phyloP scores from a whole-genome alignment of 2,888 invertebrate genomes.

The Hemicrepidius hirtus region DNA sequence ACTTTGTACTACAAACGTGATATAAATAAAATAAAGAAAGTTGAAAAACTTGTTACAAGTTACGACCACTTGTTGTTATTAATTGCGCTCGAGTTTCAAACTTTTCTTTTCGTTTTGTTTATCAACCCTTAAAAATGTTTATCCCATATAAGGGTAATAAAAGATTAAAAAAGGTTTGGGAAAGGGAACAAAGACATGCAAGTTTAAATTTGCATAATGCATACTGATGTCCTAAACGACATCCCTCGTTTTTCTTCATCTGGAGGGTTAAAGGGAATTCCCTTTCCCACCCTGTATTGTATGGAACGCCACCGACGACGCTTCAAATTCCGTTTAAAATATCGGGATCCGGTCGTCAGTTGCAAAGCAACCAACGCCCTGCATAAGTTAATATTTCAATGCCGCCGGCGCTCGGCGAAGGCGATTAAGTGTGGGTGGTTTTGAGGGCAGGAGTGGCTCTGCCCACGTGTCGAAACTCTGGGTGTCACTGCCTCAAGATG shows the following conservation, averaged over 20 bases:
- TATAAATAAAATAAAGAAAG: not conserved
- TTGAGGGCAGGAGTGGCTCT: constrained; percentile 53
- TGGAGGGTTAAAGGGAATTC: constrained; percentile 5
- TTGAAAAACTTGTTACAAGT: not conserved
- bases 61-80: no score
- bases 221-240: constrained; percentile 29
- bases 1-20: not conserved
- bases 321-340: constrained; percentile 43
- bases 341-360: constrained; percentile 35
- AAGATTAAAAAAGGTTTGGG: no score
- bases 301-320: constrained; percentile 31
- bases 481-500: constrained; percentile 42
- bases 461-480: constrained; percentile 47
- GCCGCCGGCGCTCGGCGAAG: constrained; percentile 53
- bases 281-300: constrained; percentile 13
- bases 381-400: constrained; percentile 62
- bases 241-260: constrained; percentile 26
- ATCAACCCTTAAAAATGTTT: no score
- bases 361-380: constrained; percentile 56
- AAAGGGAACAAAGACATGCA: constrained; percentile 1
- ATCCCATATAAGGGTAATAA: no score
- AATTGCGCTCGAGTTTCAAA: no score
- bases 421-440: constrained; percentile 58
- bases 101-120: no score
- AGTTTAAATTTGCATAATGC: constrained; percentile 26